phyloP scores from a whole-genome alignment of 2,797 vertebrate genomes.

The Notolepis coatsorum region DNA sequence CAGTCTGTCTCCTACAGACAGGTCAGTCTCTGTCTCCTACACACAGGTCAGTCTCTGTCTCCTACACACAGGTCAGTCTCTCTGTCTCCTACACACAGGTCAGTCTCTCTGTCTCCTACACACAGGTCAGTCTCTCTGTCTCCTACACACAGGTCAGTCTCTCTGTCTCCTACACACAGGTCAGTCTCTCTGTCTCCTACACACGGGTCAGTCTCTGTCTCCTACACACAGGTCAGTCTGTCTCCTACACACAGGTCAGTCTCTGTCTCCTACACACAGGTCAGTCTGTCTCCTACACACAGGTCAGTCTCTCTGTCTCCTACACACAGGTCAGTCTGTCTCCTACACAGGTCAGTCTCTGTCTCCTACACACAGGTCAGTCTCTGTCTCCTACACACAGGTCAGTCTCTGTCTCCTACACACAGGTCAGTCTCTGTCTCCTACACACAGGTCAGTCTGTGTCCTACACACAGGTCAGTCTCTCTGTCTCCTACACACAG shows the following conservation, averaged over 20 bases:
- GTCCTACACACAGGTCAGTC: neutral
- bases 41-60: neutral
- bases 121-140: no score
- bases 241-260: neutral
- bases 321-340: no score
- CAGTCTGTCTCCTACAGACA: no score
- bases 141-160: neutral
- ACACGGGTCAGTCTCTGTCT: neutral
- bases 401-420: neutral
- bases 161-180: neutral
- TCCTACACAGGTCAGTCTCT: neutral
- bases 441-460: neutral
- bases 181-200: no score
- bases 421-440: neutral
- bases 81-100: no score
- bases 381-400: no score
- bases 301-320: neutral
- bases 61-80: neutral
- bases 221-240: neutral
- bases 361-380: neutral
- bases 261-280: neutral
- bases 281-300: no score
- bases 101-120: neutral
- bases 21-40: neutral
- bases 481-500: neutral